These are phyloP conservation scores for Hirudo medicinalis DNA, from an alignment of 1,140 invertebrate species.

Conservation along the genomic window DNA sequence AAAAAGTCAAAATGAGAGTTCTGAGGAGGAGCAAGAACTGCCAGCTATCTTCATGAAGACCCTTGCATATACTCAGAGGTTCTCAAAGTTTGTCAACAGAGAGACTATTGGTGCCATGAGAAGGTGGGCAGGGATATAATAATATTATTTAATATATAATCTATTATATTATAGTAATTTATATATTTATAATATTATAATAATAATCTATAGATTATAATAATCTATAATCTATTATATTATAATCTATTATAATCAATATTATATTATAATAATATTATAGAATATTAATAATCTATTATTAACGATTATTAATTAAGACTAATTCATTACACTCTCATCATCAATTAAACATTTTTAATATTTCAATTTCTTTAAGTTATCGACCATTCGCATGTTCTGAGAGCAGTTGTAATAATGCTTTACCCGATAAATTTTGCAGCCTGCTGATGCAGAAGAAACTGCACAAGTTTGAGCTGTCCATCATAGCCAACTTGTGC, in stretches of 20 bases:
- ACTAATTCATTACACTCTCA: too few species aligned
- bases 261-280: too few species aligned
- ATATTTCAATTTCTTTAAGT: too few species aligned
- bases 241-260: too few species aligned
- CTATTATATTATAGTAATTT: neutral
- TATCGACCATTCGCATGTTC: too few species aligned
- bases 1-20: conserved; percentile 90
- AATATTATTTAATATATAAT: neutral
- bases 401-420: too few species aligned
- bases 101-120: conserved; percentile 90
- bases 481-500: conserved; percentile 89
- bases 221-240: too few species aligned
- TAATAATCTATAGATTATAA: neutral
- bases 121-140: conserved; percentile 28
- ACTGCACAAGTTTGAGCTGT: conserved; percentile 95
- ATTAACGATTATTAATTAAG: too few species aligned
- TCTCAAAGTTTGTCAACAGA: conserved; percentile 89
- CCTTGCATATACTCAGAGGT: conserved; percentile 83
- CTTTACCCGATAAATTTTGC: too few species aligned
- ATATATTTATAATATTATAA: too few species aligned
- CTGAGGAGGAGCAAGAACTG: conserved; percentile 94
- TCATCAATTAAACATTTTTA: too few species aligned
- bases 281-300: neutral
- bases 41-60: conserved; percentile 98
- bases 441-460: conserved; percentile 83